Evolutionary conservation across 2,113 vertebrate species (phyloP).

Genomic region (Mystacornis crossleyi): DNA sequence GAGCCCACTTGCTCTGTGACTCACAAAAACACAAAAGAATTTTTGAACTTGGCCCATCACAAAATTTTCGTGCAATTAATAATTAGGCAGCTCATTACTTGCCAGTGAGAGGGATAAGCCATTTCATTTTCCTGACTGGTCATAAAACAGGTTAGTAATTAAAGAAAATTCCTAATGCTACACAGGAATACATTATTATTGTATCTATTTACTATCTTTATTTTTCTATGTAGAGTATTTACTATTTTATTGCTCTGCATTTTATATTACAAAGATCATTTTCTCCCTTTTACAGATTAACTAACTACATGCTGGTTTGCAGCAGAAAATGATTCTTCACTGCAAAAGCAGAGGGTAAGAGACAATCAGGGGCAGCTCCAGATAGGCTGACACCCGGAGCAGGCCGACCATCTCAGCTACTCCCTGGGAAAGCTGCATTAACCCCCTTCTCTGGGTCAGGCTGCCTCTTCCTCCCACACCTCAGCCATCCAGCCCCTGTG

Average conservation of each 20-base stretch:
- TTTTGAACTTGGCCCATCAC: not conserved
- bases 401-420: rapidly evolving
- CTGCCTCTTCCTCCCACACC: not conserved
- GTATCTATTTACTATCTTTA: not conserved
- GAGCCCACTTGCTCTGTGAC: not conserved
- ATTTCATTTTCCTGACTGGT: not conserved
- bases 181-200: not conserved
- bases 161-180: not conserved
- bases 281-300: not conserved
- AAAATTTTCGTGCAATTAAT: not conserved
- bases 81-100: not conserved
- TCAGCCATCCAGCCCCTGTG: not conserved
- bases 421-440: not conserved
- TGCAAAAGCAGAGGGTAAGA: not conserved
- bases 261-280: not conserved
- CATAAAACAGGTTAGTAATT: not conserved
- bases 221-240: not conserved
- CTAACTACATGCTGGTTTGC: not conserved
- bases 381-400: not conserved
- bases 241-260: not conserved
- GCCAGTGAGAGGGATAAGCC: not conserved
- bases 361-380: not conserved
- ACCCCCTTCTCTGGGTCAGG: not conserved
- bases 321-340: not conserved
- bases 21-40: not conserved